A percentile compares a stretch with the other conserved stretches of the same genome.
Conservation (phyloP, 2,113 vertebrate species). For the Cephalopterus ornatus region DNA sequence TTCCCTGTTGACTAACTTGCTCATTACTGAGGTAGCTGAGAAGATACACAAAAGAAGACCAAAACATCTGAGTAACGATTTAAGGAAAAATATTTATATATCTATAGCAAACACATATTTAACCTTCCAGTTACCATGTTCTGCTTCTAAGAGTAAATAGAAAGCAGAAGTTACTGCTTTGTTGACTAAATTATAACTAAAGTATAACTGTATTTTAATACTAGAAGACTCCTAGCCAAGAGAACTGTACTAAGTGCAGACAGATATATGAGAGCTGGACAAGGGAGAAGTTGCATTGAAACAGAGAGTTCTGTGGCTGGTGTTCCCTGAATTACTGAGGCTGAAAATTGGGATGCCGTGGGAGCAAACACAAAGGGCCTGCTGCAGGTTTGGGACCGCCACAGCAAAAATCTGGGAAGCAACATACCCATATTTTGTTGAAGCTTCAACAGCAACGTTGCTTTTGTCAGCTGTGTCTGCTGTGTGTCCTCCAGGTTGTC, state of each 20-base stretch:
- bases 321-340: not conserved
- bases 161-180: not conserved
- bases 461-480: conserved; percentile 58
- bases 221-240: not conserved
- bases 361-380: not conserved
- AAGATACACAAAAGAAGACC: not conserved
- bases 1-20: not conserved
- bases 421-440: conserved; percentile 77
- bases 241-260: not conserved
- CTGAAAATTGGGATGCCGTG: not conserved
- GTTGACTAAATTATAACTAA: not conserved
- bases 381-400: not conserved
- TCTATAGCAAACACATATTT: not conserved
- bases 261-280: not conserved
- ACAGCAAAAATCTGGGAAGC: not conserved
- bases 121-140: not conserved
- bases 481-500: conserved; percentile 3
- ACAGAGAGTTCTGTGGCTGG: not conserved
- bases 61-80: not conserved
- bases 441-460: conserved; percentile 59
- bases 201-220: not conserved
- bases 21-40: not conserved
- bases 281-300: not conserved
- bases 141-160: not conserved
- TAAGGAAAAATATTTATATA: not conserved